phyloP scores from a whole-genome alignment of 2,888 invertebrate genomes.

The Oxytorus armatus region DNA sequence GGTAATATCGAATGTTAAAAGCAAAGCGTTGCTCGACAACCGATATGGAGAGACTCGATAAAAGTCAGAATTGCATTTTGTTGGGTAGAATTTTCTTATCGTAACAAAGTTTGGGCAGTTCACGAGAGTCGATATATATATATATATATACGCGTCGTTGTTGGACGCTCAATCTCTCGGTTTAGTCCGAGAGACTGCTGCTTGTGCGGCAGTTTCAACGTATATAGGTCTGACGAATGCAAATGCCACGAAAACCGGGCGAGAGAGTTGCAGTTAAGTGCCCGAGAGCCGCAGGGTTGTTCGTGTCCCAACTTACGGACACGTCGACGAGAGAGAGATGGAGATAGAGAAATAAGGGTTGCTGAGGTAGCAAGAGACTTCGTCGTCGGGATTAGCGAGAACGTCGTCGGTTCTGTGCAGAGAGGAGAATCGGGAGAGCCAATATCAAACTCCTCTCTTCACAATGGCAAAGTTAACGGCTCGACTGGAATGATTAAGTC shows the following conservation, averaged over 20 bases:
- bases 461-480: conserved; percentile 69
- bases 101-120: conserved; percentile 51
- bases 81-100: conserved; percentile 29
- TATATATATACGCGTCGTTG: conserved; percentile 23
- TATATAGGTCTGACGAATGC: conserved; percentile 66
- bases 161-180: conserved; percentile 47
- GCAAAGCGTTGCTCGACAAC: neutral
- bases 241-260: conserved; percentile 65
- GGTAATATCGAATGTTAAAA: too few relatives aligned
- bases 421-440: conserved; percentile 28
- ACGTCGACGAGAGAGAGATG: conserved; percentile 42
- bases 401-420: conserved; percentile 22
- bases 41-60: conserved; percentile 13
- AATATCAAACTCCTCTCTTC: neutral
- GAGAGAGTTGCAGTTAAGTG: conserved; percentile 68
- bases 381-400: conserved; percentile 61
- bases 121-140: neutral
- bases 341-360: conserved; percentile 10
- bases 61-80: conserved; percentile 41
- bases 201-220: conserved; percentile 41
- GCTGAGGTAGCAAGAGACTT: conserved; percentile 53
- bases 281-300: conserved; percentile 56
- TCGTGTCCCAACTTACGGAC: conserved; percentile 46
- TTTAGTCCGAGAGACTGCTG: conserved; percentile 41
- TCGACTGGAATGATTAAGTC: conserved; percentile 71